Evolutionary conservation across 2,888 invertebrate genomes (phyloP), one percentile per base, ranked within the genome.

Genomic region (Erebia ligea): DNA sequence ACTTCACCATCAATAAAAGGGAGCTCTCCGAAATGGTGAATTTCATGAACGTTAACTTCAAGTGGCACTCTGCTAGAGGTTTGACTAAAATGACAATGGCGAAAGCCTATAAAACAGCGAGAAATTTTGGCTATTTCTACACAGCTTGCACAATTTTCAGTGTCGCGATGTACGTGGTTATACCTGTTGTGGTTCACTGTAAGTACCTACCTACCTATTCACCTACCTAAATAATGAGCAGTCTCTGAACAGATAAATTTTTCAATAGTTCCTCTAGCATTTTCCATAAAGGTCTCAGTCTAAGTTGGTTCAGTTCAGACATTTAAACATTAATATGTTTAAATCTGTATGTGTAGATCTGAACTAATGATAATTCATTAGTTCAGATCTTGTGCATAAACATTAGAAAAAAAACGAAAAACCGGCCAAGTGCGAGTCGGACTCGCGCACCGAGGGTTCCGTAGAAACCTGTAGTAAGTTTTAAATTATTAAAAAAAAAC

Each of bases 61-160:
- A 84, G 76, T 86, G 84, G 68, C 84, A 82, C 68, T 93, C 93
- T 0, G 91, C 90, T 2, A 78, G 83, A 48, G 93, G 93, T 0
- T 74, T 92, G 50, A 90, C 90, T 0, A 90, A 90, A 63, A 90
- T 91, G 89, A 91, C 88, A 0, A 92, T 92, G 92, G 15, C 66
- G 40, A 73, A 76, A 1, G 88, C 91, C 54, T 91, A 86, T 52
- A 75, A 74, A 10, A 77, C 77, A 0, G 91, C 92, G 1, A 84
- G 80, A 71, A 85, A 77, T n/a, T 92, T 92, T 69, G 85, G 84
- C 0, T 85, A 80, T 69, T 79, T 86, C n/a, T 92, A 92, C 69
- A 91, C 91, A 0, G 85, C 86, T 15, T 90, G 91, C 64, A 84
- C 87, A 0, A 74, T 90, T 76, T 91, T 91, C 52, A 91, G 92